phyloP scores from a whole-genome alignment of 37 sponge, comb jelly and placozoan species.

The Chondrilla cf. caribensis region DNA sequence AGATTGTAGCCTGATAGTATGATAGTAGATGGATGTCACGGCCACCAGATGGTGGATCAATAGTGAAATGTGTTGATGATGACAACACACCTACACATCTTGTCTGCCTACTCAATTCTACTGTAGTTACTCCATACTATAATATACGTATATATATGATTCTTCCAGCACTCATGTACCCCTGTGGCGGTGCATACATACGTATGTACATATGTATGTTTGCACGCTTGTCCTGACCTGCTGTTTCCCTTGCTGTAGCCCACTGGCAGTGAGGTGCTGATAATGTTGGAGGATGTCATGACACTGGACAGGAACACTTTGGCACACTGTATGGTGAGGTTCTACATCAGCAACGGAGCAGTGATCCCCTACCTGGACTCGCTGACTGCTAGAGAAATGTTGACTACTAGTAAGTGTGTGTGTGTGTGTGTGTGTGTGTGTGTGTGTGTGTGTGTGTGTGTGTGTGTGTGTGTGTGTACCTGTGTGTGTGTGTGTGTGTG shows the following conservation, averaged over 20 bases:
- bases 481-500: not conserved
- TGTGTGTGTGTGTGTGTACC: not conserved
- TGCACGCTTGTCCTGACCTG: not conserved
- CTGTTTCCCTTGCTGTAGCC: slow-evolving; percentile 20
- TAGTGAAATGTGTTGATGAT: too few species aligned
- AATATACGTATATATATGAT: too few species aligned
- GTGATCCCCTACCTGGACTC: slow-evolving; percentile 64
- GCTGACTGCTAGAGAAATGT: slow-evolving; percentile 60
- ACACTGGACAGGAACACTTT: slow-evolving; percentile 68
- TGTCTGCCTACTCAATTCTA: too few species aligned
- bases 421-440: not conserved
- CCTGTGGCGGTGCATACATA: too few species aligned
- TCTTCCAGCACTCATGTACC: too few species aligned
- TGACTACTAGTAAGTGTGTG: slow-evolving; percentile 37
- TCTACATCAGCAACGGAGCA: slow-evolving; percentile 78
- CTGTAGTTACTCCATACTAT: too few species aligned
- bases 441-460: not conserved
- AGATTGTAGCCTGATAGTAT: too few species aligned
- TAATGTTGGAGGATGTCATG: slow-evolving; percentile 72
- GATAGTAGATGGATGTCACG: too few species aligned
- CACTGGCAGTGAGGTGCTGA: slow-evolving; percentile 61
- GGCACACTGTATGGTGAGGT: slow-evolving; percentile 72
- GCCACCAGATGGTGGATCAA: too few species aligned
- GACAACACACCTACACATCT: too few species aligned
- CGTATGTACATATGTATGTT: too few species aligned